Evolutionary conservation across 53 echinoderm and acorn worm genomes (phyloP), one percentile per base, ranked within the genome.

Genomic region (Paelopatides confundens): DNA sequence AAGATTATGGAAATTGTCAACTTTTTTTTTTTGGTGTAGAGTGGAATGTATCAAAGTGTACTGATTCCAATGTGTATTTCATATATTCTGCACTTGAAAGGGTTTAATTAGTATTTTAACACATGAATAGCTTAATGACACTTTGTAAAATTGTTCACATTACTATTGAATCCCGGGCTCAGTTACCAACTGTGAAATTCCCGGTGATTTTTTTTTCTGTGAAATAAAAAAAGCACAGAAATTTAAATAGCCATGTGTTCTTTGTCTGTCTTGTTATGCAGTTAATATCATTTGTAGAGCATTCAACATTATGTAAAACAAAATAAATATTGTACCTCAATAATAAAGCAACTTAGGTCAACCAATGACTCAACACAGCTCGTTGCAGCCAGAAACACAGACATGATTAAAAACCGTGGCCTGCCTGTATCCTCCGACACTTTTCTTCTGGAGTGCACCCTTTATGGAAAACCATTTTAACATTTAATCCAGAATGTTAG

Each of bases 141-240:
- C 71, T 71, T 71, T 71, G 71, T 71, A 71, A 71, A 71, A 39
- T 71, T 71, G 71, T 71, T 71, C 39, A 71, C 39, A 71, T 71
- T 9, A 71, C 23, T 43, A 71, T 71, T 24, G 46, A 71, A 71
- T n/a, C 23, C 26, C 23, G 71, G 46, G 71, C 71, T 71, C 39
- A 26, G 26, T 71, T 71, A 71, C 71, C 39, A 46, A 46, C 71
- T 71, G 24, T 26, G 71, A 39, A 40, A n/a, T 35, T 71, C 71
- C 71, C 46, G 40, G 24, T 71, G 71, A 71, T 43, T 43, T 68
- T 27, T 71, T 40, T 12, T 71, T 71, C 71, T 71, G 71, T 71
- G 71, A 71, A 27, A 71, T 66, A 66, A 27, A 71, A 46, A 71
- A 38, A 40, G 37, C 39, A 39, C 39, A 39, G 46, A 35, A 71